Evolutionary conservation across 2,888 invertebrate genomes (phyloP), one percentile per base, ranked within the genome.

Genomic region (Caenorhabditis imperialis): DNA sequence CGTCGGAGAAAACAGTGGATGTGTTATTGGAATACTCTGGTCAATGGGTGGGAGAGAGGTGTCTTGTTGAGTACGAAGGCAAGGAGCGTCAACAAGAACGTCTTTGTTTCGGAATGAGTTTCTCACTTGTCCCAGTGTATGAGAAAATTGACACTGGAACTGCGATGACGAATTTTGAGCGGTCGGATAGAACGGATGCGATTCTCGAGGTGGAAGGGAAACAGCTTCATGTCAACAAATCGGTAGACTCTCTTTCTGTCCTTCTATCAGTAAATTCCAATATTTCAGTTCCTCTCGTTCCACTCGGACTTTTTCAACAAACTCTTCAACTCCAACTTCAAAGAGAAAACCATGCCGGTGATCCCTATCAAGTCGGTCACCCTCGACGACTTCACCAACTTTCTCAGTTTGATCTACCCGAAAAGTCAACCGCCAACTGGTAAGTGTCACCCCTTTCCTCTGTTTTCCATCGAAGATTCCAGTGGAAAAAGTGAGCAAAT

Each of bases 221-320:
- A n/a, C 40, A 25, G 25, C 42, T 54, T 27, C 20, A 54, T 42
- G 27, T 54, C 7, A 42, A 38, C 3, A 54, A 40, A 30, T 30
- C 42, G 54, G 54, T 54, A n/a, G 16, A 30, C 7, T 25, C n/a
- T n/a, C n/a, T n/a, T n/a, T n/a, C n/a, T n/a, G n/a, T n/a, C n/a
- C n/a, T n/a, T n/a, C n/a, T 16, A 7, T 8, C 1, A 10, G 20
- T 5, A 18, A 3, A 4, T 23, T 25, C 2, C 3, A 25, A 40
- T 23, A 16, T 40, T 54, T 18, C 42, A 54, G 54, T 54, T 54
- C 20, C 54, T 54, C 7, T n/a, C 54, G 18, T 54, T 54, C 40
- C 54, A 54, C 27, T 54, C 54, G 6, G 2, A 16, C 18, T 54
- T 42, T 27, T 54, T 54, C 40, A 27, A 35, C 6, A 5, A 27